Evolutionary conservation across 2,113 vertebrate genomes (phyloP), one percentile per base, ranked within the genome.

Genomic region (Todiramphus saurophagus): DNA sequence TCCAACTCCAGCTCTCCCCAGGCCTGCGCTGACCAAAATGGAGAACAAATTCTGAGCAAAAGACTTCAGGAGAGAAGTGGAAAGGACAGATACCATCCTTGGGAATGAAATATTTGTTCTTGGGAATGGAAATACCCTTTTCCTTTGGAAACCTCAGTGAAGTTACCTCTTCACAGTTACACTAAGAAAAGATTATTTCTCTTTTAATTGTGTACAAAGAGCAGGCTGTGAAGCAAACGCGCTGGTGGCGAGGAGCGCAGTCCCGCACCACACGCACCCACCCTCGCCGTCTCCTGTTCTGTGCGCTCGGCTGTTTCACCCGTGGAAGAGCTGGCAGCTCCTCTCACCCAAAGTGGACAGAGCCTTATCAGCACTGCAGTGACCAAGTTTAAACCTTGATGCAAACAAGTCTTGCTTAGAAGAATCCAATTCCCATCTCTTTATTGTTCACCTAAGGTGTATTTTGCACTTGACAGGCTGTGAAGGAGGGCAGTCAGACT

Each of bases 401-500:
- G 66, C 80, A 94, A 94, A 89, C 13, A 77, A 68, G 44, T 23
- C 66, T 66, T 50, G 31, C 63, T 58, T 28, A 75, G 44, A 84
- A 72, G 62, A 81, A 70, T 82, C 58, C 63, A 41, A 89, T 89
- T 89, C 66, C 86, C 60, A 31, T n/a, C 58, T 48, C 44, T 59
- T 76, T 75, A 73, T 85, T 92, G 90, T 92, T 95, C 85, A 82
- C 73, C 19, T 67, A 92, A 89, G 62, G 86, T 63, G 89, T 92
- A 91, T 77, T 53, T 33, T 93, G 56, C 82, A 48, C 56, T 89
- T 62, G 33, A 89, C 63, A 74, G 73, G 63, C 83, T 93, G 56
- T 13, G 83, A 87, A 64, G 83, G 87, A 95, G 82, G 91, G 90
- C 82, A 80, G 64, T 44, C 68, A 83, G 56, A 78, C 4, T 80